These are phyloP conservation scores for Pseudorhiza aurosa DNA, from an alignment of 30 jellyfish, hydroid and myxozoan genomes.

Conservation along the genomic window DNA sequence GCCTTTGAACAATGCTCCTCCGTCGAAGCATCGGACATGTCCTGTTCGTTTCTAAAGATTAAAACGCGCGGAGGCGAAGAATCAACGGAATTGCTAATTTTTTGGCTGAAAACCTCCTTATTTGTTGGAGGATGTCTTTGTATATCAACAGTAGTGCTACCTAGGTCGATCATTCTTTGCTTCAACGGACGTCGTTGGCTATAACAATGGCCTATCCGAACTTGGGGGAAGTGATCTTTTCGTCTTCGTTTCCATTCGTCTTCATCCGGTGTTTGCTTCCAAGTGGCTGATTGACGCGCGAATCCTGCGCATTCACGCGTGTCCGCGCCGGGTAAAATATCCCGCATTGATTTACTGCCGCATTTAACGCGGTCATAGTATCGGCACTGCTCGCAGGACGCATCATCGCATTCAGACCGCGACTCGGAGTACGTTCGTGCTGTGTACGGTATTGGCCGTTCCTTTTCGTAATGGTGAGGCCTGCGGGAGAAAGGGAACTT, in stretches of 20 bases:
- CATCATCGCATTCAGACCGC: constrained; percentile 46
- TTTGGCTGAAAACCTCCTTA: constrained; percentile 7
- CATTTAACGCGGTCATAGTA: neutral
- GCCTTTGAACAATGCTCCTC: constrained; percentile 29
- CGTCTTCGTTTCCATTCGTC: constrained; percentile 32
- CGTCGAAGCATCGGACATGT: constrained; percentile 38
- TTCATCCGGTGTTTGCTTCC: constrained; percentile 7
- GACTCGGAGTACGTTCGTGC: constrained; percentile 54
- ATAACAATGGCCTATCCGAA: constrained; percentile 58
- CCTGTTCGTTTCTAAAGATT: constrained; percentile 18
- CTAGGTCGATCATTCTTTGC: constrained; percentile 62
- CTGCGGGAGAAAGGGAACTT: constrained; percentile 3
- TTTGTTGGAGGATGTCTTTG: constrained; percentile 36
- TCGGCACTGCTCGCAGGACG: constrained; percentile 48
- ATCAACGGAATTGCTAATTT: neutral
- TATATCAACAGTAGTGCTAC: constrained; percentile 45
- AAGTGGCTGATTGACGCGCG: neutral
- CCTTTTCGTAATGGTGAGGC: constrained; percentile 52
- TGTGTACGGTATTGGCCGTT: constrained; percentile 53
- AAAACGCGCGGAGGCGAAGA: constrained; percentile 30
- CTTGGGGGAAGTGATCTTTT: constrained; percentile 21
- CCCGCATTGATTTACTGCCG: constrained; percentile 57
- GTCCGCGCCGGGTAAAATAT: constrained; percentile 34
- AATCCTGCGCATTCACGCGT: constrained; percentile 4
- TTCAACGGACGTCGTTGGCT: constrained; percentile 47